These are phyloP conservation scores for Andrena trimmerana DNA, from an alignment of 2,888 invertebrate genomes.

Conservation along the genomic window DNA sequence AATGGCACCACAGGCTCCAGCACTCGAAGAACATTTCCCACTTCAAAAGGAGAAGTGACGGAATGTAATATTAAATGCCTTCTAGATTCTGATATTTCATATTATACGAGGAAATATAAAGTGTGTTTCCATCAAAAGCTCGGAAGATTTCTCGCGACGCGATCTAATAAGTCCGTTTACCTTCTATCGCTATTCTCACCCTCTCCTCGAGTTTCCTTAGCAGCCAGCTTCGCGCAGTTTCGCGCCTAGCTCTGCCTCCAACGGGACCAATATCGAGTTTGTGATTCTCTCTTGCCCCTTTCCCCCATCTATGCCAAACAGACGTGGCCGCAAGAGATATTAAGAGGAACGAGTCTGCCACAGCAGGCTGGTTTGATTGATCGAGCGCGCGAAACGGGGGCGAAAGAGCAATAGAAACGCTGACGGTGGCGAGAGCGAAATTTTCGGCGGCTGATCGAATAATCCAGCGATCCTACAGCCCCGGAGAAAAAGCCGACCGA, in stretches of 20 bases:
- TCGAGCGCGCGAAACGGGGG: constrained; percentile 8
- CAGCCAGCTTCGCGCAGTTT: constrained; percentile 55
- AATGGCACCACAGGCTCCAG: too few species aligned
- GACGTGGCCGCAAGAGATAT: constrained; percentile 33
- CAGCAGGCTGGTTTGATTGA: constrained; percentile 32
- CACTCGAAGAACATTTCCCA: too few species aligned
- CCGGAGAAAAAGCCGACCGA: constrained; percentile 13
- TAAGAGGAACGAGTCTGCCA: constrained; percentile 23
- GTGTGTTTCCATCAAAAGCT: not conserved
- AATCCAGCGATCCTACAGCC: constrained; percentile 17
- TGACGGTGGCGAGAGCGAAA: not conserved
- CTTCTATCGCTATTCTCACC: constrained; percentile 17
- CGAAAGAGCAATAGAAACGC: not conserved
- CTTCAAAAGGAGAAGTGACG: too few species aligned
- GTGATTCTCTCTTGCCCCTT: constrained; percentile 31
- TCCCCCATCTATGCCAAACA: not conserved
- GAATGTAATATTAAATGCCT: too few species aligned
- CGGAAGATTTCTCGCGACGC: not conserved
- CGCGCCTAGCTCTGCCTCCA: constrained; percentile 39
- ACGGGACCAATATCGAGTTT: constrained; percentile 63
- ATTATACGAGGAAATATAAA: not conserved
- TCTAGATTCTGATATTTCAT: too few species aligned
- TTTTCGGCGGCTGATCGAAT: constrained; percentile 14
- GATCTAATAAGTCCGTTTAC: constrained; percentile 19
- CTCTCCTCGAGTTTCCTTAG: constrained; percentile 43